Evolutionary conservation across 2,113 vertebrate species (phyloP).

Genomic region (Barbus barbus): DNA sequence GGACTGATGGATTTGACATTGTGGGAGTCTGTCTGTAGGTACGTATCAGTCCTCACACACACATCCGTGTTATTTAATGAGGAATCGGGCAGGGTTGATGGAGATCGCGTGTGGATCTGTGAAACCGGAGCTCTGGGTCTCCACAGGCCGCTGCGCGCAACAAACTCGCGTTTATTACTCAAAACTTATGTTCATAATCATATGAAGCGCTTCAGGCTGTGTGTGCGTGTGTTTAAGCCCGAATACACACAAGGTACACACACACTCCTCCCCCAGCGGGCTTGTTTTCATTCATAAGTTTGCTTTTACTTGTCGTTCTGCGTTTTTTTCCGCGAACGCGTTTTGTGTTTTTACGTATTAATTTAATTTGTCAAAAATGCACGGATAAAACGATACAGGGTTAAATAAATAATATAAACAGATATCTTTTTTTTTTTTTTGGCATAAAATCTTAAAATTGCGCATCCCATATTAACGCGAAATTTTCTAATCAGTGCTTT

Average conservation of each 20-base stretch:
- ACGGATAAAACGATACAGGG: too few relatives aligned
- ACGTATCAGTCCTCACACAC: constrained; percentile 55
- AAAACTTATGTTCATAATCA: neutral
- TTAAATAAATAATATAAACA: too few relatives aligned
- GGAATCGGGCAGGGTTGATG: neutral
- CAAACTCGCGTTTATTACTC: neutral
- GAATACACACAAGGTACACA: constrained; percentile 60
- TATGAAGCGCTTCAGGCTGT: neutral
- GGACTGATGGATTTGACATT: constrained; percentile 76
- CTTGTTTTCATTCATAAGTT: constrained; percentile 94
- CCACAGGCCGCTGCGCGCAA: too few relatives aligned
- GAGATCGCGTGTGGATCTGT: neutral
- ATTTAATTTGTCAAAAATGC: too few relatives aligned
- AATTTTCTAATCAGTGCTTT: too few relatives aligned
- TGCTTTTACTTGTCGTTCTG: constrained; percentile 28
- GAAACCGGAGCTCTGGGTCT: too few relatives aligned
- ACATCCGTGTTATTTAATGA: neutral
- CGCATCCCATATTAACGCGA: too few relatives aligned
- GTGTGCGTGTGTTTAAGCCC: constrained; percentile 8
- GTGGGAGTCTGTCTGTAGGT: constrained; percentile 76
- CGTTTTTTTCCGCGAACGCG: neutral
- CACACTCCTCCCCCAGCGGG: constrained; percentile 65
- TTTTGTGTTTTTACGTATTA: neutral
- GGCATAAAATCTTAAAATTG: too few relatives aligned
- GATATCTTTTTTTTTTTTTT: too few relatives aligned